Evolutionary conservation across 37 sponge, comb jelly and placozoan genomes (phyloP).

Genomic region (Halisarca cf. caerulea): DNA sequence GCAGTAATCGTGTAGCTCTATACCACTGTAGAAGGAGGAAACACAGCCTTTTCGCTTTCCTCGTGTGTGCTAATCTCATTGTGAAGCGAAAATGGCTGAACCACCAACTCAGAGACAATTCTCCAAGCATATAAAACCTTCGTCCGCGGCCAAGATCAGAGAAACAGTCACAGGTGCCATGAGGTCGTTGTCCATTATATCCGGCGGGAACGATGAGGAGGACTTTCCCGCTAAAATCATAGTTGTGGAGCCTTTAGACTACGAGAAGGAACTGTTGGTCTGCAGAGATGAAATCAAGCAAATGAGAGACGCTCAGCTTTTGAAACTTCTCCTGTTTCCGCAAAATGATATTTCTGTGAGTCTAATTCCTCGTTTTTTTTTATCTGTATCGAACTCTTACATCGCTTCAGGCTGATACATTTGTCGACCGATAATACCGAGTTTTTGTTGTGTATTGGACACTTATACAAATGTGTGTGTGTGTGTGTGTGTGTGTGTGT

Average conservation of each 20-base stretch:
- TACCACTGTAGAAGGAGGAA: no score
- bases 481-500: slow-evolving; percentile 19
- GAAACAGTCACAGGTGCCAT: not conserved
- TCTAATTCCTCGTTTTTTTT: no score
- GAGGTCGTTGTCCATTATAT: not conserved
- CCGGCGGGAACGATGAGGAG: not conserved
- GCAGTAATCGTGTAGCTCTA: no score
- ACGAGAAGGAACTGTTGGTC: slow-evolving; percentile 63
- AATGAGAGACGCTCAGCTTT: slow-evolving; percentile 38
- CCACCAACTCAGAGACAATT: not conserved
- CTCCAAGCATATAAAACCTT: not conserved
- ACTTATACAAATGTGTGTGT: no score
- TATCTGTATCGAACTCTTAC: no score
- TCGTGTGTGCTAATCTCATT: no score
- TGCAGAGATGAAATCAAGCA: slow-evolving; percentile 40
- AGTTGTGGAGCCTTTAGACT: slow-evolving; percentile 69
- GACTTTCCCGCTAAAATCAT: not conserved
- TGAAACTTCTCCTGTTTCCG: slow-evolving; percentile 67
- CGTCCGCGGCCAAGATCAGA: slow-evolving; percentile 2
- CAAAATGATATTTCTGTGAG: slow-evolving; percentile 66
- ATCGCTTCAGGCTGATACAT: no score
- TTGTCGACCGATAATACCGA: no score
- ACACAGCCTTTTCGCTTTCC: no score
- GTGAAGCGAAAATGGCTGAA: not conserved
- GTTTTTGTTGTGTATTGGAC: no score